phyloP scores from a whole-genome alignment of 2,113 vertebrate genomes.

The Pholis gunnellus region DNA sequence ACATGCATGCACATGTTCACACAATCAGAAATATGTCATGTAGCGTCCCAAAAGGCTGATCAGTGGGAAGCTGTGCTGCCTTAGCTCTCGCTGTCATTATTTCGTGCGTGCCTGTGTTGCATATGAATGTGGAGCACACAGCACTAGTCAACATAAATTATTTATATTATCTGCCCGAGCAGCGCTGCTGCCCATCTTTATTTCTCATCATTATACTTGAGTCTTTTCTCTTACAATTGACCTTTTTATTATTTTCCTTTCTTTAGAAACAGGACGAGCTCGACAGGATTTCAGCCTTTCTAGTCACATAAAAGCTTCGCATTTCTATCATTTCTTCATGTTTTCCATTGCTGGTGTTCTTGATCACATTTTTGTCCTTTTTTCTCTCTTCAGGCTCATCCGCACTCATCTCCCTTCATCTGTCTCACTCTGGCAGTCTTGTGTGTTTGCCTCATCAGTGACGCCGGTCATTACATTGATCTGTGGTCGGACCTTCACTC shows the following conservation, averaged over 20 bases:
- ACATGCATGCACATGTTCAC: slow-evolving; percentile 2
- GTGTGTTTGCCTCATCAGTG: slow-evolving; percentile 53
- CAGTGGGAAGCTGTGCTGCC: slow-evolving; percentile 34
- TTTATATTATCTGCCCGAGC: slow-evolving; percentile 57
- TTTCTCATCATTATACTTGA: neutral
- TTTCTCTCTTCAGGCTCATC: slow-evolving; percentile 17
- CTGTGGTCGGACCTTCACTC: slow-evolving; percentile 40
- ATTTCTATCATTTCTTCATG: neutral
- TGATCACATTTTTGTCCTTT: slow-evolving; percentile 23
- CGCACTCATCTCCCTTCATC: slow-evolving; percentile 22
- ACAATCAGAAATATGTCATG: slow-evolving; percentile 18
- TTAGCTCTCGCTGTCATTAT: slow-evolving; percentile 29
- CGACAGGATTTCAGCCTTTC: slow-evolving; percentile 5
- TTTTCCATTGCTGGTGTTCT: neutral
- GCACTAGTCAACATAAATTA: slow-evolving; percentile 71
- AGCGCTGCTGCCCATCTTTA: slow-evolving; percentile 23
- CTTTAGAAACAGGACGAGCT: neutral
- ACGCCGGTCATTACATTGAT: slow-evolving; percentile 60
- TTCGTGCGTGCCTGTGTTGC: slow-evolving; percentile 47
- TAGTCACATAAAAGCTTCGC: neutral
- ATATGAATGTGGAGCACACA: slow-evolving; percentile 45
- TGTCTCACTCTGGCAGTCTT: slow-evolving; percentile 14
- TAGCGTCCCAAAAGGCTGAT: slow-evolving; percentile 21
- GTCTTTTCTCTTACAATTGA: slow-evolving; percentile 31
- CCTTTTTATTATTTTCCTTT: slow-evolving; percentile 2